phyloP scores from a whole-genome alignment of 2,888 invertebrate species.

The Acrocera orbiculus region DNA sequence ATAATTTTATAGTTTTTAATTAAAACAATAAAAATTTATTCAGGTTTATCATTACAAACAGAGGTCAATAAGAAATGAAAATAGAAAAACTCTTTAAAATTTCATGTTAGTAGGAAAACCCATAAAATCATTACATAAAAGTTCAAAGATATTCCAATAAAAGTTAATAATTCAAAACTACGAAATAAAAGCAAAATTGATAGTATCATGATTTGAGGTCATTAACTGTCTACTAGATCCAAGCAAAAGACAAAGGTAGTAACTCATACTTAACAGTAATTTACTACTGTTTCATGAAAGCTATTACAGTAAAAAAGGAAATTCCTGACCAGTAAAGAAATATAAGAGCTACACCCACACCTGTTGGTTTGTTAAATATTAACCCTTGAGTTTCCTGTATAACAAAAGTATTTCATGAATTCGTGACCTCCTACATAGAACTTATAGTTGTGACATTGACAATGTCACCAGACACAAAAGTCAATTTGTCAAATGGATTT shows the following conservation, averaged over 20 bases:
- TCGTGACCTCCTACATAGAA: conserved; percentile 4
- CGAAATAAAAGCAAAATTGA: too few relatives aligned
- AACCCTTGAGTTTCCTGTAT: conserved; percentile 6
- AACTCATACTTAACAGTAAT: conserved; percentile 6
- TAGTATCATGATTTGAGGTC: conserved; percentile 2
- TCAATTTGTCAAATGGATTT: conserved; percentile 8
- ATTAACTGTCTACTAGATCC: conserved; percentile 5
- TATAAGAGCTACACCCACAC: not conserved
- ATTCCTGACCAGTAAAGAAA: not conserved
- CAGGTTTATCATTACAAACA: too few relatives aligned
- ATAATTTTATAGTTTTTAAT: too few relatives aligned
- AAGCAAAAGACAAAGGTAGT: conserved; percentile 2
- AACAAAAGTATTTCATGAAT: conserved; percentile 5
- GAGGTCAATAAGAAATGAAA: too few relatives aligned
- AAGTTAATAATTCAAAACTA: too few relatives aligned
- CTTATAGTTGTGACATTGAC: conserved; percentile 5
- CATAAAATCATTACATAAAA: too few relatives aligned
- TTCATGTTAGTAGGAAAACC: too few relatives aligned
- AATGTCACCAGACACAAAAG: conserved; percentile 7
- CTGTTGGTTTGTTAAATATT: conserved; percentile 6
- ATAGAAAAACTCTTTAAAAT: too few relatives aligned
- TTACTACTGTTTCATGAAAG: conserved; percentile 4
- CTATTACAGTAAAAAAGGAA: conserved; percentile 5
- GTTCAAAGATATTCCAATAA: too few relatives aligned
- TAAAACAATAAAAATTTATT: too few relatives aligned